Percentiles rank a stretch among this genome's conserved stretches.
Conservation (phyloP, 2,888 invertebrate species). For the Exephanes ischioxanthus region DNA sequence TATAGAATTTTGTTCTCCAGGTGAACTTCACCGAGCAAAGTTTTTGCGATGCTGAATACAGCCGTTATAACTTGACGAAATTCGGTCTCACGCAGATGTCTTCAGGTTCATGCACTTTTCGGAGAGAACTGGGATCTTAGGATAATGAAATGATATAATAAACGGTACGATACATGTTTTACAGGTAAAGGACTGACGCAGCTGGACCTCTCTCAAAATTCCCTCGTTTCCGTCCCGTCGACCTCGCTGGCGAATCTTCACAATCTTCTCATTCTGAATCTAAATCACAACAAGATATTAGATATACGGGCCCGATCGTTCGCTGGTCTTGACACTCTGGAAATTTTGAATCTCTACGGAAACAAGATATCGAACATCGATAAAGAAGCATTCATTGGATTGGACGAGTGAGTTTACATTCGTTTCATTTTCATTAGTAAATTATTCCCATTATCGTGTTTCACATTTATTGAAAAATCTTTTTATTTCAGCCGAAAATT, state of each 20-base stretch:
- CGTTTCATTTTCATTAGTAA: neutral
- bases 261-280: constrained; percentile 93
- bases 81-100: too few relatives aligned
- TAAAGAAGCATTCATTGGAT: constrained; percentile 93
- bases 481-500: constrained; percentile 88
- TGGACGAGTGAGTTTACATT: constrained; percentile 90
- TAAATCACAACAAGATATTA: constrained; percentile 94
- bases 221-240: constrained; percentile 92
- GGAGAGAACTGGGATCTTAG: neutral
- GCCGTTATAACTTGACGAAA: too few relatives aligned
- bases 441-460: too few relatives aligned
- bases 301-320: constrained; percentile 93
- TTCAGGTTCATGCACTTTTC: neutral
- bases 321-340: constrained; percentile 94
- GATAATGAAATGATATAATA: neutral
- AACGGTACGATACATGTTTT: neutral
- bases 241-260: constrained; percentile 92
- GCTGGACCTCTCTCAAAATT: constrained; percentile 95
- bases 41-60: too few relatives aligned
- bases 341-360: constrained; percentile 95
- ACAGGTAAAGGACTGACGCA: constrained; percentile 94
- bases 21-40: too few relatives aligned
- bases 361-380: constrained; percentile 93
- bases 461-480: neutral
- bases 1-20: too few relatives aligned